phyloP scores from a whole-genome alignment of 2,797 vertebrate genomes.

The Microctenopoma stevenorrisi region DNA sequence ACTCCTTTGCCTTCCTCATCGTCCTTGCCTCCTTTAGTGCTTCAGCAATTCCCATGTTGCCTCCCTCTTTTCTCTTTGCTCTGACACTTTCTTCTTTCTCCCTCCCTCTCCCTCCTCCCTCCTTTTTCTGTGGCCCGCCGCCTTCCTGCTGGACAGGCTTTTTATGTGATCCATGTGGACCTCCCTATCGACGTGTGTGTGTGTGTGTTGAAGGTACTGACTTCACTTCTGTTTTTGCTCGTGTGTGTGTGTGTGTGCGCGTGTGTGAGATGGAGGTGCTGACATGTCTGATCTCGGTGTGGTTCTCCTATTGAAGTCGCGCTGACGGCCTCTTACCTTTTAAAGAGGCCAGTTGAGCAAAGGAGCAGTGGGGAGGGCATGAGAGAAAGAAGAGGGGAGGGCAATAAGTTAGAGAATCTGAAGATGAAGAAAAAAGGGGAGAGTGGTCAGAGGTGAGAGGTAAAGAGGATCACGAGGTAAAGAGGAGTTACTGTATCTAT shows the following conservation, averaged over 20 bases:
- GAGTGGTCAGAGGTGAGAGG: background rate
- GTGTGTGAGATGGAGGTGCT: constrained; percentile 62
- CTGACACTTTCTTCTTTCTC: no score
- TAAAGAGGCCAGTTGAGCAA: constrained; percentile 49
- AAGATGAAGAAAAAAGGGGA: background rate
- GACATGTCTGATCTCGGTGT: constrained; percentile 67
- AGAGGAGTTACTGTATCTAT: background rate
- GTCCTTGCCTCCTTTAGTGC: constrained; percentile 1
- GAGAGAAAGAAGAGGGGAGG: constrained; percentile 6
- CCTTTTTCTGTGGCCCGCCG: constrained; percentile 34
- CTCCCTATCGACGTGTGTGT: constrained; percentile 62
- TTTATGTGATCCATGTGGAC: constrained; percentile 74
- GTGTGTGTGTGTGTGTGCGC: constrained; percentile 20
- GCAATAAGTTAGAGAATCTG: background rate
- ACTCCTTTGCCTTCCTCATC: background rate
- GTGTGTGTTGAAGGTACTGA: constrained; percentile 47
- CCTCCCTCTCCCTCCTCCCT: background rate
- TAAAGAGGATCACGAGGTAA: constrained; percentile 9
- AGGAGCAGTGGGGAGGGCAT: background rate
- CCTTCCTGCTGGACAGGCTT: constrained; percentile 64
- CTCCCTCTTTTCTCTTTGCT: background rate
- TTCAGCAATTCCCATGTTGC: constrained; percentile 10
- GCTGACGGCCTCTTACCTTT: constrained; percentile 64
- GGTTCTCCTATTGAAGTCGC: constrained; percentile 63
- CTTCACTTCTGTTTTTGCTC: constrained; percentile 26